phyloP scores from a whole-genome alignment of 2,888 invertebrate species.

The Apodemia duryi region DNA sequence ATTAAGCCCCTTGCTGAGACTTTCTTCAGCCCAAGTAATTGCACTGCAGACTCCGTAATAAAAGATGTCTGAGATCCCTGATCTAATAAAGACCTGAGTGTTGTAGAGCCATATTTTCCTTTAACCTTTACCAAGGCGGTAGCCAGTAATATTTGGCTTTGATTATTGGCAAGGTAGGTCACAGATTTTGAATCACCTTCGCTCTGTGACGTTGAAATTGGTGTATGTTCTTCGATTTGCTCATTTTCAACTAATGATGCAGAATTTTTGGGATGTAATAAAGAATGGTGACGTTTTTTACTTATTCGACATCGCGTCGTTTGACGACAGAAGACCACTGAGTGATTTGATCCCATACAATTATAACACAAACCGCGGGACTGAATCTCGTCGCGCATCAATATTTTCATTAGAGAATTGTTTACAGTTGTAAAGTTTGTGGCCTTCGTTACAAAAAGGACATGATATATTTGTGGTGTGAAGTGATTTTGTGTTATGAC shows the following conservation, averaged over 20 bases:
- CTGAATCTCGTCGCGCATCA: constrained; percentile 24
- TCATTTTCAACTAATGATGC: constrained; percentile 18
- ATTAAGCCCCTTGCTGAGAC: not conserved
- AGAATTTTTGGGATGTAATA: constrained; percentile 27
- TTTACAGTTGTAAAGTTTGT: constrained; percentile 32
- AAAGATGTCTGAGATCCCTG: constrained; percentile 29
- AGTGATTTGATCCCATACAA: constrained; percentile 33
- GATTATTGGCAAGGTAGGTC: constrained; percentile 15
- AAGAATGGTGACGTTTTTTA: constrained; percentile 30
- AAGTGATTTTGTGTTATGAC: constrained; percentile 16
- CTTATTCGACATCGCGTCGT: constrained; percentile 26
- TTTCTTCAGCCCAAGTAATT: constrained; percentile 17
- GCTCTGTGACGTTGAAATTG: not conserved
- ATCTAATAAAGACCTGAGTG: constrained; percentile 32
- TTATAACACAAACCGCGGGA: constrained; percentile 33
- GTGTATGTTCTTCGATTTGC: not conserved
- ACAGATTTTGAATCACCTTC: constrained; percentile 2
- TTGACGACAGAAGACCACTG: constrained; percentile 27
- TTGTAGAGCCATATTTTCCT: constrained; percentile 22
- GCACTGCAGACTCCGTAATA: constrained; percentile 21
- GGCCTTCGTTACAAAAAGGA: constrained; percentile 31
- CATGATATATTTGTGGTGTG: constrained; percentile 23
- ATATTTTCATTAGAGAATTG: constrained; percentile 26
- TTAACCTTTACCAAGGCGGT: constrained; percentile 30
- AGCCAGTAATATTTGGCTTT: constrained; percentile 25